Percentiles rank a stretch among this genome's conserved stretches.
Evolutionary conservation across 2,113 vertebrate genomes (phyloP).

Genomic region (Gopherus flavomarginatus): DNA sequence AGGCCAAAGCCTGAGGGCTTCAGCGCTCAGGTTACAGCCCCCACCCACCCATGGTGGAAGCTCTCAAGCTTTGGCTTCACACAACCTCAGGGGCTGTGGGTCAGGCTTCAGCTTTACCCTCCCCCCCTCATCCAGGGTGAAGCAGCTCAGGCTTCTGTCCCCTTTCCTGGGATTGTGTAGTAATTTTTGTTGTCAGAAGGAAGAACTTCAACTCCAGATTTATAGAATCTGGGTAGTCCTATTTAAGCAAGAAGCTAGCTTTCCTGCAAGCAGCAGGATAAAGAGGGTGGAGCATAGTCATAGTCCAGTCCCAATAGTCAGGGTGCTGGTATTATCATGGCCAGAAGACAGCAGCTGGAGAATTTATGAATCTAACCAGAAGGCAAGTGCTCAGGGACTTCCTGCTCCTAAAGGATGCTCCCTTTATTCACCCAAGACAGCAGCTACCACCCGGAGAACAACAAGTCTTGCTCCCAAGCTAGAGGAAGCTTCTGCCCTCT

Average conservation of each 20-base stretch:
- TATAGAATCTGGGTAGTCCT: not conserved
- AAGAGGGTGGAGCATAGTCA: not conserved
- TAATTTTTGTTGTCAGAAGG: too few relatives aligned
- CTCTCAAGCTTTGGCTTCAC: too few relatives aligned
- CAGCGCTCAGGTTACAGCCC: too few relatives aligned
- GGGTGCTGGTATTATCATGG: too few relatives aligned
- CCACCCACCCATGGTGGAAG: too few relatives aligned
- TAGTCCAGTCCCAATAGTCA: not conserved
- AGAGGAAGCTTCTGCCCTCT: not conserved
- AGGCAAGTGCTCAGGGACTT: not conserved
- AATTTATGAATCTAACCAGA: not conserved
- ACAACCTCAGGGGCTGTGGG: too few relatives aligned
- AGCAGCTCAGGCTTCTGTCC: too few relatives aligned
- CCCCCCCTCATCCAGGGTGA: too few relatives aligned
- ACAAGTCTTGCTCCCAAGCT: not conserved
- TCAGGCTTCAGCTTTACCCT: too few relatives aligned
- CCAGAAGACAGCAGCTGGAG: too few relatives aligned
- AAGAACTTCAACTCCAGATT: constrained; percentile 7
- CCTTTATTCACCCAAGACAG: accelerated
- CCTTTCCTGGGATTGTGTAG: too few relatives aligned
- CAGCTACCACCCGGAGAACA: not conserved
- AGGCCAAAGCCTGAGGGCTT: too few relatives aligned
- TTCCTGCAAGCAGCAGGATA: not conserved
- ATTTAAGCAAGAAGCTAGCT: not conserved
- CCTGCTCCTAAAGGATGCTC: not conserved